Percentiles rank a stretch among this genome's conserved stretches.
Evolutionary conservation across 2,113 vertebrate species (phyloP).

Genomic region (Tachysurus vachellii): DNA sequence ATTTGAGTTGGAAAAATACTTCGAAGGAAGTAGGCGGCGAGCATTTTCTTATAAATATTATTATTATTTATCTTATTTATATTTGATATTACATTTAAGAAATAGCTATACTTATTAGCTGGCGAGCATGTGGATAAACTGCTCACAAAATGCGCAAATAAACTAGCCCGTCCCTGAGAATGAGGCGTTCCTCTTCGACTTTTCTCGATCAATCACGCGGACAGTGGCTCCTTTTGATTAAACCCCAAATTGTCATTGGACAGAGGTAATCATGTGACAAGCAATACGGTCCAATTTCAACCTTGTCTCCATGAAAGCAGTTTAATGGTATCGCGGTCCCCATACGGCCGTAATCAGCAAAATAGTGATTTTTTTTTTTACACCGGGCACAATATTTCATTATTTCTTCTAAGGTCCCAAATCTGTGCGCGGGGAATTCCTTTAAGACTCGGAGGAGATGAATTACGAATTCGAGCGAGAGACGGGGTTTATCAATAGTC

Average conservation of each 20-base stretch:
- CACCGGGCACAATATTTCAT: constrained; percentile 83
- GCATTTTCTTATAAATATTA: constrained; percentile 18
- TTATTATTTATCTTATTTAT: no score
- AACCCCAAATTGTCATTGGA: constrained; percentile 99
- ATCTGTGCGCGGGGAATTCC: constrained; percentile 90
- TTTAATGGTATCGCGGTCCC: constrained; percentile 97
- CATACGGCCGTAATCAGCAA: constrained; percentile 94
- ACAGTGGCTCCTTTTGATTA: constrained; percentile 99
- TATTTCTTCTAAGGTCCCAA: constrained; percentile 84
- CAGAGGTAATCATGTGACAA: constrained; percentile 99
- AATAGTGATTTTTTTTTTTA: constrained; percentile 75
- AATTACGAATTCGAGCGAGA: constrained; percentile 99
- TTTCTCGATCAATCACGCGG: constrained; percentile 99
- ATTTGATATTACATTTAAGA: background rate
- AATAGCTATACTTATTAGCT: constrained; percentile 34
- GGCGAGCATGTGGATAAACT: constrained; percentile 60
- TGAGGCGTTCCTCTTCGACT: constrained; percentile 94
- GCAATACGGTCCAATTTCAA: constrained; percentile 98
- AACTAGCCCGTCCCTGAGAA: constrained; percentile 87
- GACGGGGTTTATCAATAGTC: constrained; percentile 99
- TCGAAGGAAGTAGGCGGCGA: constrained; percentile 63
- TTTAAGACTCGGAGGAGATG: constrained; percentile 93
- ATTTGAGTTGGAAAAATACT: constrained; percentile 77
- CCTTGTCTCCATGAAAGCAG: constrained; percentile 97
- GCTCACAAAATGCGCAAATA: constrained; percentile 88